phyloP scores from a whole-genome alignment of 2,888 invertebrate genomes.

The Eristalis pertinax region DNA sequence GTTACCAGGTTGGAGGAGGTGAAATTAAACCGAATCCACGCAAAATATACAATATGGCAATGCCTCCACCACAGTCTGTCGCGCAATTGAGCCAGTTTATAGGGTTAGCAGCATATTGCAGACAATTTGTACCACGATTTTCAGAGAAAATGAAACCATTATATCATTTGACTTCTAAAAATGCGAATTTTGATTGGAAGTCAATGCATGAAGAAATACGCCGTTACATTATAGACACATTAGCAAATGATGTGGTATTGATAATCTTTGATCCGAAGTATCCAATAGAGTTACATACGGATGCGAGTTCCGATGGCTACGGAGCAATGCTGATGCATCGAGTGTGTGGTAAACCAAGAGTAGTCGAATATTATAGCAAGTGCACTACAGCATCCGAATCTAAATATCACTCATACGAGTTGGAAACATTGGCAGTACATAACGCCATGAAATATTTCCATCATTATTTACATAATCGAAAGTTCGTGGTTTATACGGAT shows the following conservation, averaged over 20 bases:
- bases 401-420: constrained; percentile 53
- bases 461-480: constrained; percentile 55
- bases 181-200: neutral
- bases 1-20: constrained; percentile 25
- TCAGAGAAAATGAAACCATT: neutral
- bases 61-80: constrained; percentile 23
- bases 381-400: constrained; percentile 53
- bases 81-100: neutral
- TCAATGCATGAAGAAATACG: constrained; percentile 15
- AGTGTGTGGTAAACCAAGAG: neutral
- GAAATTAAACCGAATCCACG: constrained; percentile 44
- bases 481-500: constrained; percentile 61
- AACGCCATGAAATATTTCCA: constrained; percentile 57
- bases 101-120: neutral
- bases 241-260: constrained; percentile 56
- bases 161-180: neutral
- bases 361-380: constrained; percentile 40
- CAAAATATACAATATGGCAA: constrained; percentile 32
- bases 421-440: constrained; percentile 40
- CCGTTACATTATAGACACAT: constrained; percentile 28
- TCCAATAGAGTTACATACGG: constrained; percentile 61
- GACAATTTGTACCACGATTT: neutral
- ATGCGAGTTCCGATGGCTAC: constrained; percentile 42
- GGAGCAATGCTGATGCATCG: constrained; percentile 30
- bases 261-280: constrained; percentile 62